These are phyloP conservation scores for Tonatia bakeri DNA, from an alignment of 2,113 vertebrate genomes.

Conservation along the genomic window DNA sequence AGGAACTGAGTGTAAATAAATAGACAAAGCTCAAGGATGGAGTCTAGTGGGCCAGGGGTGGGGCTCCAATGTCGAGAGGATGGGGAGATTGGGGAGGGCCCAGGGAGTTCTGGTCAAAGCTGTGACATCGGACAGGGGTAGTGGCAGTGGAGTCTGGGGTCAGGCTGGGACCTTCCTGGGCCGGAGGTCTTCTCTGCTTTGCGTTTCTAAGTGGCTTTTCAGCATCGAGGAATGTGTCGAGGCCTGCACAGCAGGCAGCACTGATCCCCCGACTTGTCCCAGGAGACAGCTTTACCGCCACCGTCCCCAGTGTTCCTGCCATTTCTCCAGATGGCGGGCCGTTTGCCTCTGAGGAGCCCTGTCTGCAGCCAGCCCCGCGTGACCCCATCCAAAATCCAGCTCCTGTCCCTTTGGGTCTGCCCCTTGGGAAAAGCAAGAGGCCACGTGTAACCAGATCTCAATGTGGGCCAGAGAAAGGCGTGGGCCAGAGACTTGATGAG, in stretches of 20 bases:
- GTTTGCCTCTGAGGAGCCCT: background rate
- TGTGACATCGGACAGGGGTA: fast-evolving
- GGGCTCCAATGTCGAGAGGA: background rate
- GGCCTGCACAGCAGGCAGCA: background rate
- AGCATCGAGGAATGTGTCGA: fast-evolving
- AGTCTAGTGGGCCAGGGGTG: background rate
- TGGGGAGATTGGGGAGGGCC: background rate
- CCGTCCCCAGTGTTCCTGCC: background rate
- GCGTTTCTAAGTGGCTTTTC: background rate
- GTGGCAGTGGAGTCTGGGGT: background rate
- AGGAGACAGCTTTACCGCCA: background rate
- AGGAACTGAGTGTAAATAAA: background rate
- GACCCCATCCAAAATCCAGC: background rate
- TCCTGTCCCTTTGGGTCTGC: background rate
- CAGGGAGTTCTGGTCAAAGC: background rate
- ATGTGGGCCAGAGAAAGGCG: fast-evolving
- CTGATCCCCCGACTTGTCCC: background rate
- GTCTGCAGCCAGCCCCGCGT: background rate
- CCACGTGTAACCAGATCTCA: fast-evolving
- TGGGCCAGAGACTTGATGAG: fast-evolving
- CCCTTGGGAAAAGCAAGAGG: background rate
- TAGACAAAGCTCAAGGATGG: background rate
- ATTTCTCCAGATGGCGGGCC: background rate
- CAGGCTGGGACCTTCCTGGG: background rate
- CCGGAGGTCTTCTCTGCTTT: background rate